A percentile compares a stretch with the other conserved stretches of the same genome.
These are phyloP conservation scores for Caenorhabditis sulstoni DNA, from an alignment of 2,888 invertebrate species.

Conservation along the genomic window DNA sequence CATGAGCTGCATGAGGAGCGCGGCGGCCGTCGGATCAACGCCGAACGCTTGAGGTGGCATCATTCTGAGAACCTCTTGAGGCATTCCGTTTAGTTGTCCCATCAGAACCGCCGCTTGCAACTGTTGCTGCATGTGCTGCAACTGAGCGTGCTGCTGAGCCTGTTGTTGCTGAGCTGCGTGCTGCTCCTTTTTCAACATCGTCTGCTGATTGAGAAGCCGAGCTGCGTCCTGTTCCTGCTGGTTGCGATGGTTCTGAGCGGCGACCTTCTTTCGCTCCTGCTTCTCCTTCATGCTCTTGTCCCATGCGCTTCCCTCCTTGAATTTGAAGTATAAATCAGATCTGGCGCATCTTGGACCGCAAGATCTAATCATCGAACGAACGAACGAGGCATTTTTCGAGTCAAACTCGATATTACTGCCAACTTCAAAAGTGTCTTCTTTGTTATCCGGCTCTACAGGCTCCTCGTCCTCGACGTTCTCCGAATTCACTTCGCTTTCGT, in stretches of 20 bases:
- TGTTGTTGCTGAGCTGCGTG: slow-evolving; percentile 18
- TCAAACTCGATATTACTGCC: slow-evolving; percentile 30
- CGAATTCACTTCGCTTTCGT: not conserved
- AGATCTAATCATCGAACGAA: slow-evolving; percentile 33
- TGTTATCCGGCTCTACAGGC: slow-evolving; percentile 9
- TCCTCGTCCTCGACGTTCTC: slow-evolving; percentile 24
- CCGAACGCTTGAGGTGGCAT: slow-evolving; percentile 20
- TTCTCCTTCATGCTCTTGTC: slow-evolving; percentile 28
- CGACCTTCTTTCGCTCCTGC: slow-evolving; percentile 25
- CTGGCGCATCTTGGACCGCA: slow-evolving; percentile 46
- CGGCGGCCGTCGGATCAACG: slow-evolving; percentile 15
- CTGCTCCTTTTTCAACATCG: slow-evolving; percentile 18
- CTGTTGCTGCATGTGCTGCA: slow-evolving; percentile 42
- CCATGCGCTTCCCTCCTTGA: slow-evolving; percentile 23
- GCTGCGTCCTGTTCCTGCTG: slow-evolving; percentile 9
- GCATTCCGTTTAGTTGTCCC: slow-evolving; percentile 25
- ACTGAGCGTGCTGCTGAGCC: slow-evolving; percentile 14
- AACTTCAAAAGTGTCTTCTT: slow-evolving; percentile 8
- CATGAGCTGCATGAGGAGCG: slow-evolving; percentile 36
- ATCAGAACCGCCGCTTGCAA: slow-evolving; percentile 21
- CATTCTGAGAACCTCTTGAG: slow-evolving; percentile 20
- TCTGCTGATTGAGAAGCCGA: slow-evolving; percentile 1
- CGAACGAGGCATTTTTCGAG: slow-evolving; percentile 29
- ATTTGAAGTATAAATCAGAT: slow-evolving; percentile 38
- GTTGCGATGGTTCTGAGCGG: slow-evolving; percentile 1